Base-by-base conservation (phyloP, 1,140 invertebrate species). In the Caenorhabditis briggsae region DNA sequence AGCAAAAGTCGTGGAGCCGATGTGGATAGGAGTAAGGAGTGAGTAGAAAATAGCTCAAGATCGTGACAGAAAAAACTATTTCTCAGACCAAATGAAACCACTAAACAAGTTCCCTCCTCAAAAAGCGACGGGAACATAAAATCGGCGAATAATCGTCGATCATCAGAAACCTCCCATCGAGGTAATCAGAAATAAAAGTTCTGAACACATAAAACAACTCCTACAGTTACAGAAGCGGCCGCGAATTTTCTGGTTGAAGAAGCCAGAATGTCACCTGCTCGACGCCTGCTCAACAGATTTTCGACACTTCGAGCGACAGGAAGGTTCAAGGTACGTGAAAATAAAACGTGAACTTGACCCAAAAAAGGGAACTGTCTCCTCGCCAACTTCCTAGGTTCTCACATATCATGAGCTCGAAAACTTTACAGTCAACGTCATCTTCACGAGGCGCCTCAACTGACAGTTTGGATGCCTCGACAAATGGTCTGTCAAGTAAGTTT, bases 91-190 rank as follows among this genome's bases (percentile, higher is more conserved):
- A 64, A 33, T 46, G 70, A 78, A 50, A n/a, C 18, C 46, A 6
- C 70, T 20, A 48, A 23, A 78, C 16, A 20, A 18, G 46, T 78
- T 8, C 70, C 70, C 5, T 23, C 70, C 11, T 78, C 70, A 9
- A 78, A 53, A 78, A 78, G 70, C 46, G 70, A 78, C 50, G 70
- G 70, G 6, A 78, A 78, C 46, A 25, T 78, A 5, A 78, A 78
- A 78, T 20, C n/a, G 9, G 9, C 9, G 5, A 78, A n/a, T n/a
- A 23, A 78, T 14, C 18, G 46, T 23, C 43, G 46, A n/a, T 23
- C 46, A 18, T 78, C 70, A 78, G 70, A 78, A n/a, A 78, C 70
- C 9, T 78, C 70, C 7, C 70, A 78, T 50, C 43, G 70, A 78
- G 70, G 70, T 78, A 50, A 20, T 18, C 41, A 0, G n/a, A 8